Evolutionary conservation across 2,113 vertebrate species (phyloP).

Genomic region (Choloepus hoffmanni): DNA sequence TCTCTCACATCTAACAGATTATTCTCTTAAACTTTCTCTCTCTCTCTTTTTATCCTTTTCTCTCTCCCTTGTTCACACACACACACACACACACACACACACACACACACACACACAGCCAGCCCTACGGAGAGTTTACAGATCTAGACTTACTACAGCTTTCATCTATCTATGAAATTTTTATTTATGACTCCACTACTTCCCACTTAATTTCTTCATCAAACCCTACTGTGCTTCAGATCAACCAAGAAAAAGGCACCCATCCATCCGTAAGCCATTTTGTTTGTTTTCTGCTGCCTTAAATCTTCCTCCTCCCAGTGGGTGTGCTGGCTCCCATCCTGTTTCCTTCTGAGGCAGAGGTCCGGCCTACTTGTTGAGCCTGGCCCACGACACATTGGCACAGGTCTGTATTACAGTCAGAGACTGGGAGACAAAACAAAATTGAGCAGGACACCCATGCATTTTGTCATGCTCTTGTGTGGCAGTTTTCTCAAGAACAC

Average conservation of each 20-base stretch:
- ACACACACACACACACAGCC: neutral
- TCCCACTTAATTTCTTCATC: constrained; percentile 17
- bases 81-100: too few species aligned
- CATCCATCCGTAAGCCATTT: neutral
- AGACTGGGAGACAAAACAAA: neutral
- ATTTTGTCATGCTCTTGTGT: neutral
- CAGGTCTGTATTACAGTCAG: neutral
- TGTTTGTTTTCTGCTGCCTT: constrained; percentile 26
- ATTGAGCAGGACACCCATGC: neutral
- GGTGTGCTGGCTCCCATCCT: neutral
- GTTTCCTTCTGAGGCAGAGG: neutral
- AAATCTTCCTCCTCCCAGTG: neutral
- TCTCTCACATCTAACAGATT: neutral
- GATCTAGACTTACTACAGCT: neutral
- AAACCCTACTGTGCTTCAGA: neutral
- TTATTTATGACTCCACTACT: neutral
- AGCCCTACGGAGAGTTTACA: neutral
- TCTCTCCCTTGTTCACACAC: neutral
- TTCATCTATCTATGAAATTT: constrained; percentile 3
- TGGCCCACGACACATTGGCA: neutral
- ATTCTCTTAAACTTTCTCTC: neutral
- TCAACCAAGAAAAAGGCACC: constrained; percentile 3
- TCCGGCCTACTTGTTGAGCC: neutral
- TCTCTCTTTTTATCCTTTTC: neutral
- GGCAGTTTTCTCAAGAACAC: neutral